Base-by-base conservation (phyloP, 1,140 invertebrate species). In the Dreissena polymorpha region DNA sequence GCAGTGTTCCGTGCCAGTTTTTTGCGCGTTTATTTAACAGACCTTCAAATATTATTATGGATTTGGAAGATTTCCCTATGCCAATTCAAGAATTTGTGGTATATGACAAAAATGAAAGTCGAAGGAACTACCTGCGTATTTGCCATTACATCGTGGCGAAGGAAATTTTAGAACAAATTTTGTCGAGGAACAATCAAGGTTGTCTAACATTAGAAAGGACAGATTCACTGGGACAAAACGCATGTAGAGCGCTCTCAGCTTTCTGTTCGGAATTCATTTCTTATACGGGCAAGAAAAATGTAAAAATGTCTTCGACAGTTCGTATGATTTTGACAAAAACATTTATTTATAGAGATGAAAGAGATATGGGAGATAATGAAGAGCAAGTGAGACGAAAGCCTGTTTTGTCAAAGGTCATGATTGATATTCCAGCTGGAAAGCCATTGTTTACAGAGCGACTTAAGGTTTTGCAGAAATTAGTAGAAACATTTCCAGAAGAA, bases 151-250 rank as follows among this genome's bases (percentile, higher is more conserved):
- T 74, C 12, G 67, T 87, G 14, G 86, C 84, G 3, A 76, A 86
- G 50, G 84, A 83, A 83, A 89, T 89, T 12, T 64, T 89, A 2
- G 87, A 89, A 50, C 86, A 86, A 25, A 82, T 88, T 53, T 69
- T 88, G 50, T 64, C 72, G 55, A 10, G 73, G 55, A 21, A 60
- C 39, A 27, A 21, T 55, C 14, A 81, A 68, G 39, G 68, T 7
- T 16, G 21, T 23, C n/a, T 16, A 39, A 68, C 53, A 14, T n/a
- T 27, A 25, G 55, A 71, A 57, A 25, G 72, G 65, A 23, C 7
- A 5, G 57, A 68, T 53, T 23, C 76, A 18, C 57, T 87, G 0
- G 65, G 74, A 55, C 16, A 23, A 16, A 13, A 53, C 16, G 84
- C 86, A 14, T 71, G 74, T 21, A 49, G 57, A 53, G 81, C 83